phyloP scores from a whole-genome alignment of 2,888 invertebrate genomes.

The Aspidiotus rigidus region DNA sequence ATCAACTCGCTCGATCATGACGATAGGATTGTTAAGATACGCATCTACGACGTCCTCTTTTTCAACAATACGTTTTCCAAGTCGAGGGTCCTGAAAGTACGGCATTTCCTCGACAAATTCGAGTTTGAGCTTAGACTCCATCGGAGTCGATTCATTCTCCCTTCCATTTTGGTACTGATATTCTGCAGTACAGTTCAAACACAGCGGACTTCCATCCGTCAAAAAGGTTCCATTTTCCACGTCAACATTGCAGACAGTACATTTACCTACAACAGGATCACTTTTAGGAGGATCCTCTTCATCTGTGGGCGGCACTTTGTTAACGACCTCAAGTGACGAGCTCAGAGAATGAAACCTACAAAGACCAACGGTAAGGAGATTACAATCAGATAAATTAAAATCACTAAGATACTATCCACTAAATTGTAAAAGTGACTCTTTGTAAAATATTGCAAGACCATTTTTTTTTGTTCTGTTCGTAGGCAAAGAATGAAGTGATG shows the following conservation, averaged over 20 bases:
- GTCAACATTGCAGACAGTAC: background rate
- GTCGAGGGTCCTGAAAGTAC: too few species aligned
- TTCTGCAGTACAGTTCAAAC: too few species aligned
- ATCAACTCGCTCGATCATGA: background rate
- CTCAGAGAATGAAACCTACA: slow-evolving; percentile 16
- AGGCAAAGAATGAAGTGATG: background rate
- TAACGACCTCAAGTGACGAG: too few species aligned
- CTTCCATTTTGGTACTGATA: too few species aligned
- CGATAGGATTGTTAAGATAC: background rate
- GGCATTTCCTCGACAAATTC: background rate
- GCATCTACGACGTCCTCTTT: background rate
- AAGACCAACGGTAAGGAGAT: slow-evolving; percentile 25
- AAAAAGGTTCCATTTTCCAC: background rate
- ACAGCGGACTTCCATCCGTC: background rate
- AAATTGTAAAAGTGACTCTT: too few species aligned
- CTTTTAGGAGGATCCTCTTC: background rate
- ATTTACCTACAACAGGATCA: background rate
- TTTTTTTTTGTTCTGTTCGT: too few species aligned
- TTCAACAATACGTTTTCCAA: too few species aligned
- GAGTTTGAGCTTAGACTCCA: too few species aligned
- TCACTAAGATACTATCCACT: too few species aligned
- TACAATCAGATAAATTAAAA: slow-evolving; percentile 12
- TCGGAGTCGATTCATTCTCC: too few species aligned
- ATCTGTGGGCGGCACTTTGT: background rate
- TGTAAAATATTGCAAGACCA: too few species aligned